phyloP scores from a whole-genome alignment of 2,888 invertebrate genomes.

The Mimumesa dahlbomi region DNA sequence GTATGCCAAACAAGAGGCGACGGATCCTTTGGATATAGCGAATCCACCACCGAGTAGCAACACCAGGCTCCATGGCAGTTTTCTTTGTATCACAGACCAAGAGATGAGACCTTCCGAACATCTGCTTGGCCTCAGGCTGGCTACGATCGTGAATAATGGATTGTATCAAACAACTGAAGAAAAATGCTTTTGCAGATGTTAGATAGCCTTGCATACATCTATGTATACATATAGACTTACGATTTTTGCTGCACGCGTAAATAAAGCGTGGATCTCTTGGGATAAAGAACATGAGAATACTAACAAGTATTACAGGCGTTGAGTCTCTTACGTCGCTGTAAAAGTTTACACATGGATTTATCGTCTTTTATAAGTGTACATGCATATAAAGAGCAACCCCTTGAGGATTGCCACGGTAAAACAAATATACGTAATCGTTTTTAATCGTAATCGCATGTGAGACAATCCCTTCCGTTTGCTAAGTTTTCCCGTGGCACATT shows the following conservation, averaged over 20 bases:
- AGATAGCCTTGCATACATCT: no score
- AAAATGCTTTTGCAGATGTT: no score
- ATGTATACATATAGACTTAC: conserved; percentile 59
- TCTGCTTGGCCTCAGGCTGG: conserved; percentile 62
- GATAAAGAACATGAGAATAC: conserved; percentile 82
- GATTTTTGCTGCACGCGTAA: conserved; percentile 54
- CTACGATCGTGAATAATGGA: no score
- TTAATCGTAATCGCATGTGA: no score
- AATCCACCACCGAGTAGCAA: conserved; percentile 84
- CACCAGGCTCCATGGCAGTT: conserved; percentile 83
- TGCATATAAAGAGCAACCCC: no score
- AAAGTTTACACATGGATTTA: no score
- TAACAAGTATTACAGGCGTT: conserved; percentile 81
- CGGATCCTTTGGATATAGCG: conserved; percentile 82
- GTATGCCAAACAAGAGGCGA: conserved; percentile 81
- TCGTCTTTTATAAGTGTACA: no score
- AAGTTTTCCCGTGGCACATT: no score
- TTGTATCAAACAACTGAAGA: no score
- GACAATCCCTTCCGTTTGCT: no score
- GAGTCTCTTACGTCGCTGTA: conserved; percentile 70
- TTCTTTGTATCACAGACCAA: conserved; percentile 81
- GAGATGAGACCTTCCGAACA: conserved; percentile 80
- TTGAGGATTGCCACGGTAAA: no score
- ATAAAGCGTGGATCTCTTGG: conserved; percentile 80
- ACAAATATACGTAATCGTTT: no score